Base-by-base conservation (phyloP, 2,797 vertebrate genomes). In the Crax fasciolata region DNA sequence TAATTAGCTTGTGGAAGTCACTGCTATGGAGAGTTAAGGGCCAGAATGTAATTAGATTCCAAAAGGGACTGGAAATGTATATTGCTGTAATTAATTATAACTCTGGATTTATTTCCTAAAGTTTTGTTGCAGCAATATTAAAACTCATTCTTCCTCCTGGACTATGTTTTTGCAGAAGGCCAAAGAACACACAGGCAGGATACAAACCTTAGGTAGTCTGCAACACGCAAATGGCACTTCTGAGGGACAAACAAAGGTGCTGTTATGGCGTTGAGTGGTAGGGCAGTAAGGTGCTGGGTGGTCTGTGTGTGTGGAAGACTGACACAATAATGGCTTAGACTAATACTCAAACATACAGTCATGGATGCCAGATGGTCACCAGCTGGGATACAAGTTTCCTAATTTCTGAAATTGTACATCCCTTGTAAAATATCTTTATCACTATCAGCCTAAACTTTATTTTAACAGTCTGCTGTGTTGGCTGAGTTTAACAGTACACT, bases 371-470 rank as follows among this genome's bases (percentile, higher is more conserved):
- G 98, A 97, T 98, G 98, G 97, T 94, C 65, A 96, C 97, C 98
- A 98, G 97, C 97, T 98, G 98, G 98, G 93, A 97, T 75, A 95
- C 68, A 96, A 97, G 94, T 94, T 94, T 91, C 72, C 87, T 96
- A 82, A 86, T 83, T 95, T 97, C 59, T 92, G 32, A 96, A 95
- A 94, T 80, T 87, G 82, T 85, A 78, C 89, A 94, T 96, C 93
- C 63, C 72, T 92, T 91, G 78, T 94, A 84, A 95, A 96, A 96
- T 95, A 91, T 86, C 94, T 89, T 91, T 90, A 87, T 93, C 4
- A 0, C 68, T 78, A 93, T 95, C 90, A 90, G 81, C 39, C 65
- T 81, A 95, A 95, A 94, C 78, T 91, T 90, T 79, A 84, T 91
- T 92, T 87, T 94, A 91, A 76, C 84, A 89, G 62, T 89, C 78